Conservation (phyloP, 37 sponge, comb jelly and placozoan genomes). For the Bolinopsis microptera region DNA sequence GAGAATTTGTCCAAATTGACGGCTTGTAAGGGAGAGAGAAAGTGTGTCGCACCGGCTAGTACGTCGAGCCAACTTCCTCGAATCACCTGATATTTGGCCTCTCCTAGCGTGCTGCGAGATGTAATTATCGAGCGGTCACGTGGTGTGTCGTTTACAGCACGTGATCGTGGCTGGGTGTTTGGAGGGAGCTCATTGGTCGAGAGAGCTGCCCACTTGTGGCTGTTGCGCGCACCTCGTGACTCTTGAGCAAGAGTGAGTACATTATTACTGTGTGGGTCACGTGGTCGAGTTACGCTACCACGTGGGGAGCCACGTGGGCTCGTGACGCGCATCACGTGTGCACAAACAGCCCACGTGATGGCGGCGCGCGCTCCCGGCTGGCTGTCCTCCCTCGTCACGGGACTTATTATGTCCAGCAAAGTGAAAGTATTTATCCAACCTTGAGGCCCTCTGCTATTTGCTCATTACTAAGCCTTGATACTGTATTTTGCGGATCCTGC, state of each 20-base stretch:
- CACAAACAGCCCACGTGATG: background rate
- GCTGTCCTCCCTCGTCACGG: background rate
- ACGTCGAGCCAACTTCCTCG: background rate
- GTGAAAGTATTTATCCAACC: slow-evolving; percentile 2
- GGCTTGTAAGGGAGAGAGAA: no score
- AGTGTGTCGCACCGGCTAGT: background rate
- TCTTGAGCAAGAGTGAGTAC: background rate
- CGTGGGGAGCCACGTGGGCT: background rate
- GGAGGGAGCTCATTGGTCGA: background rate
- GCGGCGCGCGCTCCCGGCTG: background rate
- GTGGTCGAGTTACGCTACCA: no score
- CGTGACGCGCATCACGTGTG: background rate
- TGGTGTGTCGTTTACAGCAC: background rate
- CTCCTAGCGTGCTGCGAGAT: background rate
- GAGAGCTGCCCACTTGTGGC: background rate
- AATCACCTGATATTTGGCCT: background rate
- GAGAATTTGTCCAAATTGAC: background rate
- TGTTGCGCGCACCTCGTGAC: background rate
- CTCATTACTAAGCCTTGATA: background rate
- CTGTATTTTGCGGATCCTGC: background rate
- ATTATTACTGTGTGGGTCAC: background rate
- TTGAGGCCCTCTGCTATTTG: background rate
- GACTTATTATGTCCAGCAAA: background rate
- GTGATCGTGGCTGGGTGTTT: background rate
- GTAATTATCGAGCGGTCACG: background rate